A percentile compares a stretch with the other conserved stretches of the same genome.
These are phyloP conservation scores for Chelonia mydas DNA, from an alignment of 2,797 vertebrate genomes.

Conservation along the genomic window DNA sequence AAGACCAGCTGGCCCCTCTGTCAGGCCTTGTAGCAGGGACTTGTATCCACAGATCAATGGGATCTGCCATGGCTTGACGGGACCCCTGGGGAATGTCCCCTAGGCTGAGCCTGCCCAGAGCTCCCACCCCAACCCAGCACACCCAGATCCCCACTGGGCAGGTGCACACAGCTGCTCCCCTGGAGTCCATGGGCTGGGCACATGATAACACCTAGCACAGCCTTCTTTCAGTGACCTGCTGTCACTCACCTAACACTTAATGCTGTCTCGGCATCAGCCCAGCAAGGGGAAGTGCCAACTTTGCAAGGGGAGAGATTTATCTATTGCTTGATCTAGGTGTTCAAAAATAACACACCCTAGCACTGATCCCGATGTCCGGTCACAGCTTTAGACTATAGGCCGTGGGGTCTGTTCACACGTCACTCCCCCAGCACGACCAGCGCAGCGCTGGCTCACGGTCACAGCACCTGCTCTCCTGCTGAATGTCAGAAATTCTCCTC, in stretches of 20 bases:
- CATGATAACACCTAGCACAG: neutral
- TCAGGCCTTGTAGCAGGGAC: too few species aligned
- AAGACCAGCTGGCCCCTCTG: too few species aligned
- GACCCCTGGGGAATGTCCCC: too few species aligned
- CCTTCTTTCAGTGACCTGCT: neutral
- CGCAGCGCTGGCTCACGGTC: accelerated
- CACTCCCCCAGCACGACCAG: neutral
- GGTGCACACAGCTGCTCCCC: neutral
- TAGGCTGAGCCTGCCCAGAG: too few species aligned
- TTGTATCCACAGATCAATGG: too few species aligned
- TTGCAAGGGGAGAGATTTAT: neutral
- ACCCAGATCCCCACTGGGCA: too few species aligned
- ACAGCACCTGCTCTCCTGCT: neutral
- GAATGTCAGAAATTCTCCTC: neutral
- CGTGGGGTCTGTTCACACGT: neutral
- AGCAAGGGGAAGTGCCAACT: neutral
- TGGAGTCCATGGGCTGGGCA: accelerated
- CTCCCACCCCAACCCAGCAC: too few species aligned
- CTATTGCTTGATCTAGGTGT: neutral
- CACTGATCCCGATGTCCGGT: neutral
- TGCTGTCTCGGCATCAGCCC: neutral
- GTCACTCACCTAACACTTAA: neutral
- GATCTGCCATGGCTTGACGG: too few species aligned
- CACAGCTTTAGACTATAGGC: neutral
- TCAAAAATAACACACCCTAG: neutral